A percentile compares a stretch with the other conserved stretches of the same genome.
phyloP scores from a whole-genome alignment of 2,888 invertebrate genomes.

The Plemyria rubiginata region DNA sequence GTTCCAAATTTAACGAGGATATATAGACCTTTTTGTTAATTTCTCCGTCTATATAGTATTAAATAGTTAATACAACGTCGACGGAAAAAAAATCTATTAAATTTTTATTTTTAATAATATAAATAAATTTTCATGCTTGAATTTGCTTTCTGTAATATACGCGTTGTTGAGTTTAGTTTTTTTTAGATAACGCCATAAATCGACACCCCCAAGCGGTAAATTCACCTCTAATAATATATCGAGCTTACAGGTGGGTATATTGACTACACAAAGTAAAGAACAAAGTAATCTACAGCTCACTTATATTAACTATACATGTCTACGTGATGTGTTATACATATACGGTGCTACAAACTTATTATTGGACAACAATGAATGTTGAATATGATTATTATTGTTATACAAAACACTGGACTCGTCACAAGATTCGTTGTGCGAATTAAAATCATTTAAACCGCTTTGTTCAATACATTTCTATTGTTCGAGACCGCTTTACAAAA shows the following conservation, averaged over 20 bases:
- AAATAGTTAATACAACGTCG: too few species aligned
- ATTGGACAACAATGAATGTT: neutral
- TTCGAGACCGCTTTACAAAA: neutral
- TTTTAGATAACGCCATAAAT: neutral
- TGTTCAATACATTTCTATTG: neutral
- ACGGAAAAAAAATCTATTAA: too few species aligned
- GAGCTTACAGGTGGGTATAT: constrained; percentile 76
- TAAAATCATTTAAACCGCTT: neutral
- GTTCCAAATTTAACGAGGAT: neutral
- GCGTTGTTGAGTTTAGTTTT: neutral
- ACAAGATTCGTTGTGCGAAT: neutral
- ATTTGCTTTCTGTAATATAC: neutral
- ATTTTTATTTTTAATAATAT: too few species aligned
- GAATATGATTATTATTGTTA: neutral
- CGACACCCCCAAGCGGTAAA: constrained; percentile 6
- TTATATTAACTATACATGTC: constrained; percentile 52
- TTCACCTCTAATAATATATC: constrained; percentile 56
- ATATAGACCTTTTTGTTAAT: neutral
- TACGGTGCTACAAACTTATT: constrained; percentile 37
- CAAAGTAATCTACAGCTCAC: constrained; percentile 58
- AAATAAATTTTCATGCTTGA: too few species aligned
- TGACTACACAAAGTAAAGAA: constrained; percentile 65
- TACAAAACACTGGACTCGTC: neutral
- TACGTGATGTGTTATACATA: constrained; percentile 43
- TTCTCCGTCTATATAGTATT: too few species aligned